These are phyloP conservation scores for Hoplias malabaricus DNA, from an alignment of 2,113 vertebrate genomes.

Conservation along the genomic window DNA sequence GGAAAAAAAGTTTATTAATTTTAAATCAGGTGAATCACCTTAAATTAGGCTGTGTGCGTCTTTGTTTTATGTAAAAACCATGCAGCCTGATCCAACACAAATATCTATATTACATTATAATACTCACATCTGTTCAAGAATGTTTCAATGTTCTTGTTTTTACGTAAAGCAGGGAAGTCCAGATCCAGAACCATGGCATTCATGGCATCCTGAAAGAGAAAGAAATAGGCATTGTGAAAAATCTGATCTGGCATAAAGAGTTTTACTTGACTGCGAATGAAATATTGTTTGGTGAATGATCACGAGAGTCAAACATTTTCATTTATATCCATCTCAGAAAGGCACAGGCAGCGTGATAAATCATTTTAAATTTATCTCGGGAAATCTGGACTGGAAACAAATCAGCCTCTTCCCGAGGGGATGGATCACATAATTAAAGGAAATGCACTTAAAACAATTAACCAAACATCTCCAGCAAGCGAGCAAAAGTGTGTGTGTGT, in stretches of 20 bases:
- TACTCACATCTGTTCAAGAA: slow-evolving; percentile 95
- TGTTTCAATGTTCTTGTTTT: slow-evolving; percentile 99
- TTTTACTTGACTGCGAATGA: neutral
- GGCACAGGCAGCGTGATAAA: too few species aligned
- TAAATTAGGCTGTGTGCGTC: too few species aligned
- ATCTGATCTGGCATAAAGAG: neutral
- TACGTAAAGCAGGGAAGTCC: slow-evolving; percentile 94
- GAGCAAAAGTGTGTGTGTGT: too few species aligned
- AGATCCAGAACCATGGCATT: slow-evolving; percentile 95
- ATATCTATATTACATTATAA: neutral
- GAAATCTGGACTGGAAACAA: slow-evolving; percentile 10
- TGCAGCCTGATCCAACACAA: neutral
- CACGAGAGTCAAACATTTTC: too few species aligned
- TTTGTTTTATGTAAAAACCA: too few species aligned
- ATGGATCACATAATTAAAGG: slow-evolving; percentile 2
- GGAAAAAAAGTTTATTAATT: too few species aligned
- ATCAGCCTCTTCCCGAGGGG: neutral
- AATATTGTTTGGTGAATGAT: neutral
- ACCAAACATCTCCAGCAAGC: slow-evolving; percentile 15
- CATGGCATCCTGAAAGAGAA: slow-evolving; percentile 84
- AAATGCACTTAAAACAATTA: slow-evolving; percentile 39
- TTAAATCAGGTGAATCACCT: too few species aligned
- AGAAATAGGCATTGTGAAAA: neutral
- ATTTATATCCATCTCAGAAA: too few species aligned
- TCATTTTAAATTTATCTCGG: too few species aligned